Evolutionary conservation across 2,888 invertebrate species (phyloP).

Genomic region (Drosophila stalkeri): DNA sequence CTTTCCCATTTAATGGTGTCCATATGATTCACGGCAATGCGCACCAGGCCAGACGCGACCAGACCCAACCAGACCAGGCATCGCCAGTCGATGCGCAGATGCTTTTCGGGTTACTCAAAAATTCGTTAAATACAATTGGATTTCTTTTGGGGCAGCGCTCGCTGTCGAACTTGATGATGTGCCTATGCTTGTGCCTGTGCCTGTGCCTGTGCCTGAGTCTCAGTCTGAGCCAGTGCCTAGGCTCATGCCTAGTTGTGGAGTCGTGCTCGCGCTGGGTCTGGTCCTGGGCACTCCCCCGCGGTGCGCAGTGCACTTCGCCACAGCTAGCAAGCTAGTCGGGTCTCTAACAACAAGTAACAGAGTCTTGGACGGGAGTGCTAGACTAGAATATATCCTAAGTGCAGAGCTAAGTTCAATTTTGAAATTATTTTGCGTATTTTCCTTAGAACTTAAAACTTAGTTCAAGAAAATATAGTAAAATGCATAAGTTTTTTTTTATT

Average conservation of each 20-base stretch:
- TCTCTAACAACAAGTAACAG: background rate
- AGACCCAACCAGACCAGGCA: constrained; percentile 28
- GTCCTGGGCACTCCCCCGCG: constrained; percentile 74
- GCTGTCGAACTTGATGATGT: constrained; percentile 76
- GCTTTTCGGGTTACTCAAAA: constrained; percentile 66
- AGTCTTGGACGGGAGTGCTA: background rate
- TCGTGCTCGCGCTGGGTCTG: constrained; percentile 45
- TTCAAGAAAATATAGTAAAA: too few species aligned
- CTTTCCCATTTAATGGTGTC: constrained; percentile 81
- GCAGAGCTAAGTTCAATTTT: too few species aligned
- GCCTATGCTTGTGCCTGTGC: constrained; percentile 61
- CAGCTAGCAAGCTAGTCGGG: constrained; percentile 17
- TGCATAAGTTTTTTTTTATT: too few species aligned
- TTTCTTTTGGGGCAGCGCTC: constrained; percentile 68
- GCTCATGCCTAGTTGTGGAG: constrained; percentile 64
- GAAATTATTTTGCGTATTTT: background rate
- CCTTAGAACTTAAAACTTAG: too few species aligned
- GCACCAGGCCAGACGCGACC: constrained; percentile 48
- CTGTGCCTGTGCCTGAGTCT: constrained; percentile 61
- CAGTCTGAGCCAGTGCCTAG: constrained; percentile 62
- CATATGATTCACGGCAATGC: constrained; percentile 81
- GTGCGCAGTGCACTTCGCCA: constrained; percentile 46
- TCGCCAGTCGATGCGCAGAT: constrained; percentile 49
- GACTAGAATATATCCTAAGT: constrained; percentile 3
- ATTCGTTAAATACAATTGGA: constrained; percentile 82